These are phyloP conservation scores for Anodontia alba DNA, from an alignment of 2,888 invertebrate species.

Conservation along the genomic window DNA sequence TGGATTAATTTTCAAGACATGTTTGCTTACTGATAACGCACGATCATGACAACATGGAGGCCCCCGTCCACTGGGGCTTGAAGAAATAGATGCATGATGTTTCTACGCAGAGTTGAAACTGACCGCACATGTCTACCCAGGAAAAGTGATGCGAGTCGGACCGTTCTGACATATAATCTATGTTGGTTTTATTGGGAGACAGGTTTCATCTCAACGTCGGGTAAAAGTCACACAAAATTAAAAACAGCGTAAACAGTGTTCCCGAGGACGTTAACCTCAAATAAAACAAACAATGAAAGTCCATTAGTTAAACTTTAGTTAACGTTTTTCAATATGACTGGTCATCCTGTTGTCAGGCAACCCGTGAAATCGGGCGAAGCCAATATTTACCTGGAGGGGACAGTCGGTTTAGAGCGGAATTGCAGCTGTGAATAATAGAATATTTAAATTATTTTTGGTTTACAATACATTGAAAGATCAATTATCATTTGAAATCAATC, in stretches of 20 bases:
- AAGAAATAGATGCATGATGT: too few relatives aligned
- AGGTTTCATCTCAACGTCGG: not conserved
- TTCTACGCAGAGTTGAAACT: too few relatives aligned
- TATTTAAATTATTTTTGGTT: not conserved
- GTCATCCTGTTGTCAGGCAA: not conserved
- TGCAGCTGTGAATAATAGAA: not conserved
- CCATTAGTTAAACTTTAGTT: not conserved
- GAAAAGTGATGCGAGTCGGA: too few relatives aligned
- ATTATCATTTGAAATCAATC: not conserved
- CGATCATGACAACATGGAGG: not conserved
- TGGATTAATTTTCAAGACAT: not conserved
- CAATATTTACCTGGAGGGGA: not conserved
- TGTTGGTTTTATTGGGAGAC: not conserved
- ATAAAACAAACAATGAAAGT: not conserved
- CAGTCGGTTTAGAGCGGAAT: not conserved
- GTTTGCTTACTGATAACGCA: not conserved
- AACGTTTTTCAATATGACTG: not conserved
- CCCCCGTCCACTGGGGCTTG: not conserved
- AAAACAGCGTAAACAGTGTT: not conserved
- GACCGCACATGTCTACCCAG: too few relatives aligned
- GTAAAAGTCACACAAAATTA: too few relatives aligned
- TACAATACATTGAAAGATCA: not conserved
- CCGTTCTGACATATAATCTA: too few relatives aligned
- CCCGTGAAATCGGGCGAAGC: not conserved
- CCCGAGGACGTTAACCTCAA: not conserved